Evolutionary conservation across 2,888 invertebrate genomes (phyloP).

Genomic region (Girardia tigrina): DNA sequence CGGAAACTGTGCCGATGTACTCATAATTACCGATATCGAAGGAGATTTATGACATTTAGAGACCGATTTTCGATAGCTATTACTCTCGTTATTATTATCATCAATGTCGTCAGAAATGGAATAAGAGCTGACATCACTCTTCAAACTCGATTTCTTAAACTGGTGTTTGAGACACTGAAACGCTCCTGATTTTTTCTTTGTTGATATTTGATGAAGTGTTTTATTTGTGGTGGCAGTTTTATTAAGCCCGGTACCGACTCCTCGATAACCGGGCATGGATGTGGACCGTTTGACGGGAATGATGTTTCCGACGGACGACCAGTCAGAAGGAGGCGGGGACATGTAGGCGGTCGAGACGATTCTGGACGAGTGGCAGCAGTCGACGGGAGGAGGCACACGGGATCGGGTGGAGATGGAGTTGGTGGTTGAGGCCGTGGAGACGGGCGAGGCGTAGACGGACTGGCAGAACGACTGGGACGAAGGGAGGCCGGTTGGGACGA

Average conservation of each 20-base stretch:
- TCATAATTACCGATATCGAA: neutral
- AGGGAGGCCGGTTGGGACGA: neutral
- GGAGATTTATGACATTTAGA: neutral
- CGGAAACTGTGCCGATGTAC: neutral
- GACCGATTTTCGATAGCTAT: too few species aligned
- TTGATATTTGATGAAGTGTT: neutral
- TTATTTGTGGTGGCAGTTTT: neutral
- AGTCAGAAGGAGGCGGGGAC: neutral
- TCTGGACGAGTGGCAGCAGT: neutral
- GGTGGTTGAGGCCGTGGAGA: neutral
- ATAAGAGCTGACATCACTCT: neutral
- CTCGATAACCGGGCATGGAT: slow-evolving; percentile 10
- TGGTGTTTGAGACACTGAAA: slow-evolving; percentile 19
- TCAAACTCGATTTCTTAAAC: neutral
- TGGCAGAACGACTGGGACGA: neutral
- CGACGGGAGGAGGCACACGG: neutral
- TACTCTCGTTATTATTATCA: too few species aligned
- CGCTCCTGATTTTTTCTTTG: neutral
- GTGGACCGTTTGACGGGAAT: neutral
- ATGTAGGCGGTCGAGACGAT: neutral
- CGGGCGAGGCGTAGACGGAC: neutral
- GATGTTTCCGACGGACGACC: neutral
- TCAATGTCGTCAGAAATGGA: neutral
- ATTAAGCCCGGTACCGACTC: neutral
- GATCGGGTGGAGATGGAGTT: neutral